Base-by-base conservation (phyloP, 2,888 invertebrate genomes). In the Megaustenia siamemsis region DNA sequence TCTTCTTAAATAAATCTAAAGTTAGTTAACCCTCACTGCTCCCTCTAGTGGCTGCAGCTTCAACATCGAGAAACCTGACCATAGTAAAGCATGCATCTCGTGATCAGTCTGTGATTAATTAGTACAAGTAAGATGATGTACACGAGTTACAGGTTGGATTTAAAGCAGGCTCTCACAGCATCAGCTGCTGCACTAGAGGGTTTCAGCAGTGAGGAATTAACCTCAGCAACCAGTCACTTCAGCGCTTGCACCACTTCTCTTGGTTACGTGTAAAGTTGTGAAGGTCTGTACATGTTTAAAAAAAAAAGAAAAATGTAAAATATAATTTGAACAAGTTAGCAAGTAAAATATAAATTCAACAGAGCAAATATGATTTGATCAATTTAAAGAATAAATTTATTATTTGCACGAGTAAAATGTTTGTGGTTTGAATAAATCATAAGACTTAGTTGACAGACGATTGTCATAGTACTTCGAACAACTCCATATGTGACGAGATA, bases 201-300 rank as follows among this genome's bases (percentile, higher is more conserved):
- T 87, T 88, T 88, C 88, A 90, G 90, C 92, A 92, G 88, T 83
- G 87, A 88, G 91, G 89, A 89, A 87, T 94, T 98, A 98, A 96
- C 98, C 98, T 96, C 98, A 98, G 96, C 98, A 98, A 82, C 97
- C 97, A 69, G 97, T 97, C 77, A 97, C 97, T 91, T 96, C 97
- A 87, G 97, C 97, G 94, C 97, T 97, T 91, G 96, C 95, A 75
- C 98, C 98, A 78, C 98, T 98, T 88, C 98, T 96, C 95, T 98
- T 98, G 85, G 98, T 98, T 92, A 98, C 96, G 93, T 95, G 96
- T 89, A 98, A 95, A 81, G 97, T 96, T 0, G 98, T 98, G 94
- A 98, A 97, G 94, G 97, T 90, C 94, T 95, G 88, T 88, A 92
- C 90, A n/a, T n/a, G n/a, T n/a, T n/a, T n/a, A n/a, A n/a, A n/a